Base-by-base conservation (phyloP, 2,888 invertebrate genomes). In the Aphrophora alni region DNA sequence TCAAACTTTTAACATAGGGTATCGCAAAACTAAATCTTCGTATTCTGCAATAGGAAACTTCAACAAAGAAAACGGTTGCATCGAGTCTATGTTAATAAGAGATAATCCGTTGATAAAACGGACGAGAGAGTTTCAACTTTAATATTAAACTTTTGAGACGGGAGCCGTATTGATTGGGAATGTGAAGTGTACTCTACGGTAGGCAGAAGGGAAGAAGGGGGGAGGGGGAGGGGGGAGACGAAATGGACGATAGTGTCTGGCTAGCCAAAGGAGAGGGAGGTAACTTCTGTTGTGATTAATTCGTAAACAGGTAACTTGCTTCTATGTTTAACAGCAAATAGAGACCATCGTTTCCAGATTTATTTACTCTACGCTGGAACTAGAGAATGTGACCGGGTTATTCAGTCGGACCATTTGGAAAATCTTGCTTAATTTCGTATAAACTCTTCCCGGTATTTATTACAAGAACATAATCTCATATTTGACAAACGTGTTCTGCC, bases 141-240 rank as follows among this genome's bases (percentile, higher is more conserved):
- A 59, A 59, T 59, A 59, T 59, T 59, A 59, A 59, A 59, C 4
- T 59, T 59, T 59, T 59, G 59, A 59, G 59, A 59, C 59, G 59
- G 59, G 21, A 59, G 59, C 59, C 59, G 59, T 59, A 59, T 59
- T 59, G 59, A 59, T 59, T 59, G 59, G 21, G 21, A 59, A 3
- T 59, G 59, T 59, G 59, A 59, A 59, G 59, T 59, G 21, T 21
- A 59, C 59, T 59, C 21, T 14, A 44, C 12, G 17, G n/a, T n/a
- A n/a, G n/a, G n/a, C n/a, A n/a, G n/a, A n/a, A n/a, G n/a, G n/a
- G n/a, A n/a, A n/a, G n/a, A n/a, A n/a, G 33, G 3, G 8, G 33
- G 33, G 8, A 33, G 8, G 8, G 33, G 8, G 44, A 14, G 44
- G 44, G 2, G 2, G 14, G 14, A 12, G 44, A 44, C 5, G 44